Evolutionary conservation across 2,888 invertebrate genomes (phyloP), one percentile per base, ranked within the genome.

Genomic region (Congeria kusceri): DNA sequence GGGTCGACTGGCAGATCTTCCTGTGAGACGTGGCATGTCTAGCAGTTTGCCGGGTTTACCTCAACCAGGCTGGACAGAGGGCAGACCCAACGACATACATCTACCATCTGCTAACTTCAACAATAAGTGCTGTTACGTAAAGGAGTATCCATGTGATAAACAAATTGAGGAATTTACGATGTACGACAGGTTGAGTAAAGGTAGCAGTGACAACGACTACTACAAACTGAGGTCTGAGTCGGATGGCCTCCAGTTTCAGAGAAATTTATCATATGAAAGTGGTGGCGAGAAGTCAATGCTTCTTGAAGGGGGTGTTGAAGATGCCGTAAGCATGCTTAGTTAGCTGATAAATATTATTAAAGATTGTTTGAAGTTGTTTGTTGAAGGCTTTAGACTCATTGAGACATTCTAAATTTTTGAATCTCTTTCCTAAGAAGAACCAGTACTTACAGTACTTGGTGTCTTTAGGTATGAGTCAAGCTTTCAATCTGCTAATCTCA

Each of bases 211-310:
- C n/a, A 20, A 11, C 15, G 49, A 53, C 44, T 76, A 76, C 39
- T 66, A 76, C 65, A 61, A 70, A 28, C 61, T 76, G 46, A 58
- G 61, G 18, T 66, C 70, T 15, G 61, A 49, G 11, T 20, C 57
- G 13, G 63, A 68, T 29, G 73, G 58, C 15, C 64, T 76, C 0
- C 28, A 58, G 5, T 74, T 63, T 46, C 58, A 80, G 20, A 65
- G 81, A 18, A 78, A 78, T 18, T 25, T 59, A 25, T 82, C 82
- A 5, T 80, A 76, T 66, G 82, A 80, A 49, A 84, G 84, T 75
- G 81, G 76, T 29, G 81, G 74, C n/a, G 32, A n/a, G n/a, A 39
- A 39, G 11, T 80, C 80, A 20, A 32, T 53, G 2, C 28, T 29
- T 23, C 32, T 74, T 7, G 56, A 70, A 44, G 70, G 15, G 1